Conservation (phyloP, 2,113 vertebrate genomes). For the Crocuta crocuta region DNA sequence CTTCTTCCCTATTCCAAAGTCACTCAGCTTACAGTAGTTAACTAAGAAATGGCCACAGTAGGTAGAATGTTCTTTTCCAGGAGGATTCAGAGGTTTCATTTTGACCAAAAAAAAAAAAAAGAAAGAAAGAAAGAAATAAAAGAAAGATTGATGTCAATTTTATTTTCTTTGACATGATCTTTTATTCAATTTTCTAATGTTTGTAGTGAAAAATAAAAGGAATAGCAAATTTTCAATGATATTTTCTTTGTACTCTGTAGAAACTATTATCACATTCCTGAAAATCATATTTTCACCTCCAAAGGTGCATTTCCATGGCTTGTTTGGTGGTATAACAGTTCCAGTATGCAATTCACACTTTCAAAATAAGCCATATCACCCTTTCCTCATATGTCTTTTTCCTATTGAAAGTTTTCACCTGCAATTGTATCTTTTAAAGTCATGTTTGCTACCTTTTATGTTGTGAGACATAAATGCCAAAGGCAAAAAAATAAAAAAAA, state of each 20-base stretch:
- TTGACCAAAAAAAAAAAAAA: constrained; percentile 32
- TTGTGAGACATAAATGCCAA: constrained; percentile 58
- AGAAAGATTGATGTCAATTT: constrained; percentile 1
- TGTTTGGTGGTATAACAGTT: constrained; percentile 51
- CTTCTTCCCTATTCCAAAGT: not conserved
- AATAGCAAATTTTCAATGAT: constrained; percentile 42
- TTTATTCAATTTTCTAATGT: constrained; percentile 63
- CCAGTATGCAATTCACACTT: constrained; percentile 61
- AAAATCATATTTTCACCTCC: constrained; percentile 46
- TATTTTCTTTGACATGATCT: constrained; percentile 51
- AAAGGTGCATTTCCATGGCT: constrained; percentile 46
- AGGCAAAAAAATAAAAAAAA: not conserved
- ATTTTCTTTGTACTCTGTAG: constrained; percentile 44
- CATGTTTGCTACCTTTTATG: constrained; percentile 76
- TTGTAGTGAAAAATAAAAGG: constrained; percentile 60
- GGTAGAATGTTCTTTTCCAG: not conserved
- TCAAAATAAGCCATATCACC: constrained; percentile 26
- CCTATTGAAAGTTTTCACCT: constrained; percentile 79
- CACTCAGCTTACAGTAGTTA: rapidly evolving
- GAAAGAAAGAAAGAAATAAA: not conserved
- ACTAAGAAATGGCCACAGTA: not conserved
- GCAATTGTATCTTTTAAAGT: constrained; percentile 76
- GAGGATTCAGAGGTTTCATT: constrained; percentile 47
- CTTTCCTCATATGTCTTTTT: constrained; percentile 50
- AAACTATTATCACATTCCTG: constrained; percentile 70